These are phyloP conservation scores for Glaucidium brasilianum DNA, from an alignment of 2,113 vertebrate species.

Conservation along the genomic window DNA sequence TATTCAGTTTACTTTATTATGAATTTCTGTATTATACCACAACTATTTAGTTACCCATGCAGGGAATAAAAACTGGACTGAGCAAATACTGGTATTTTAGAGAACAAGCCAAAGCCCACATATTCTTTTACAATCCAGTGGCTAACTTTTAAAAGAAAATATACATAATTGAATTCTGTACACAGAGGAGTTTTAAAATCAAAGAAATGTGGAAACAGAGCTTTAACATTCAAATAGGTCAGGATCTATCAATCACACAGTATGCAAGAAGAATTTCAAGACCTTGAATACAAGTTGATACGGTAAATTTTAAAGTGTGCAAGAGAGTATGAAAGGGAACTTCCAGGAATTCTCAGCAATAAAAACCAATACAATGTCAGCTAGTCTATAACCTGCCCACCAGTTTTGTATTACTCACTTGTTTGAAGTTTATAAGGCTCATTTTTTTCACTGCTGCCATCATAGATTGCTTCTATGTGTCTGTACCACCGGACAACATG, in stretches of 20 bases:
- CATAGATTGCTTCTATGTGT: slow-evolving; percentile 88
- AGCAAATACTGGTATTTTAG: neutral
- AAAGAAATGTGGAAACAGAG: neutral
- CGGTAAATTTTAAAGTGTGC: neutral
- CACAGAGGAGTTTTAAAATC: neutral
- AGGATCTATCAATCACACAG: neutral
- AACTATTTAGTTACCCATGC: neutral
- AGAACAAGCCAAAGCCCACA: neutral
- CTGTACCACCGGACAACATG: slow-evolving; percentile 95
- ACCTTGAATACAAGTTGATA: neutral
- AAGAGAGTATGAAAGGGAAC: neutral
- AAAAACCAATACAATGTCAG: slow-evolving; percentile 21
- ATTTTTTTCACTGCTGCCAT: slow-evolving; percentile 65
- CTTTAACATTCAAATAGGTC: neutral
- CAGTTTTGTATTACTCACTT: slow-evolving; percentile 85
- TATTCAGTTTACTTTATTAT: neutral
- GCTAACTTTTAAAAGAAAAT: neutral
- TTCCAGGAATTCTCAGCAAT: neutral
- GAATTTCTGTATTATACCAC: neutral
- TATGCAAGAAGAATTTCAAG: neutral
- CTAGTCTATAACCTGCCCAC: slow-evolving; percentile 49
- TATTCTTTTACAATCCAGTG: neutral
- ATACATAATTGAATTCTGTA: neutral
- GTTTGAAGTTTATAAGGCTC: slow-evolving; percentile 77
- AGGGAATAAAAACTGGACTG: neutral